Evolutionary conservation across 2,888 invertebrate genomes (phyloP).

Genomic region (Antheraea assamensis): DNA sequence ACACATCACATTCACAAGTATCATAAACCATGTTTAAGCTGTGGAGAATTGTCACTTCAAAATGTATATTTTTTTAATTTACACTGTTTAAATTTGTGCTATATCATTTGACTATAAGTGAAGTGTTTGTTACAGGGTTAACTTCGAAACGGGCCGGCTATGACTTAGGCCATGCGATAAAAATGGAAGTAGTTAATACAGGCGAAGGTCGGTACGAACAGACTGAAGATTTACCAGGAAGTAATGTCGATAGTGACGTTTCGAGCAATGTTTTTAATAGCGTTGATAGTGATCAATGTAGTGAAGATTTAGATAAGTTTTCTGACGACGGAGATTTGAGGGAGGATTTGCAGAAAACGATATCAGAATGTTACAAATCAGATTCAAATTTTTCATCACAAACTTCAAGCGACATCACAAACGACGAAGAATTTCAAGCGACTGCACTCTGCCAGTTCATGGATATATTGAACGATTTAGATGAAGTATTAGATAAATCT

Average conservation of each 20-base stretch:
- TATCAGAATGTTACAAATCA: constrained; percentile 74
- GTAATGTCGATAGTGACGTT: constrained; percentile 65
- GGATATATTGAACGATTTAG: constrained; percentile 82
- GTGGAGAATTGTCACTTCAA: constrained; percentile 64
- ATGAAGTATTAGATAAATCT: constrained; percentile 82
- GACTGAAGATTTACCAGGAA: constrained; percentile 61
- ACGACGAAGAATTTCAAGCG: constrained; percentile 76
- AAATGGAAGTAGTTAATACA: constrained; percentile 72
- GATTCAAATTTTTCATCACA: constrained; percentile 74
- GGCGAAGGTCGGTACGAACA: constrained; percentile 71
- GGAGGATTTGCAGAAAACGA: constrained; percentile 73
- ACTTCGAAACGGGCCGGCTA: constrained; percentile 63
- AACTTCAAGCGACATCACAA: constrained; percentile 65
- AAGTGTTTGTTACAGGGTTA: constrained; percentile 67
- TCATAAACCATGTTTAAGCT: constrained; percentile 60
- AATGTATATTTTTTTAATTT: constrained; percentile 52
- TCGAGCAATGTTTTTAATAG: constrained; percentile 63
- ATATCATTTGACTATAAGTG: constrained; percentile 29
- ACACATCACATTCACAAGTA: constrained; percentile 36
- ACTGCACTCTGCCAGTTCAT: constrained; percentile 77
- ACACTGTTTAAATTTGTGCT: constrained; percentile 28
- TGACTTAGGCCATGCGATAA: constrained; percentile 75
- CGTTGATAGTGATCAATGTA: constrained; percentile 53
- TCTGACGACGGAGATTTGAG: constrained; percentile 71
- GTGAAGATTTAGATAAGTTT: constrained; percentile 61